A percentile compares a stretch with the other conserved stretches of the same genome.
These are phyloP conservation scores for Drosophila seguyi DNA, from an alignment of 1,140 invertebrate species.

Conservation along the genomic window DNA sequence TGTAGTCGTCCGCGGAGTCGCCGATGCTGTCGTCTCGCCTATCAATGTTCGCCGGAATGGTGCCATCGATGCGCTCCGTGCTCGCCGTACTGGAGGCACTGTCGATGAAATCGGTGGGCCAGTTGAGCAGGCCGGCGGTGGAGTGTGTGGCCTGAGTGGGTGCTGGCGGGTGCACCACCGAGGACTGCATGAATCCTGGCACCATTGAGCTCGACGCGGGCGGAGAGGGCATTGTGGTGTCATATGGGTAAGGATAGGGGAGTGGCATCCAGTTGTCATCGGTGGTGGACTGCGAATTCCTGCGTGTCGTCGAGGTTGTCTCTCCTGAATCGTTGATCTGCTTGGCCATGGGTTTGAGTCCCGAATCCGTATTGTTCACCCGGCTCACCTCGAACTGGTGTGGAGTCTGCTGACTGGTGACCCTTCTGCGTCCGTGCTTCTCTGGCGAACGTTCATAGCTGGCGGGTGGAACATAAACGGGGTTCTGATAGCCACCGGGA, in stretches of 20 bases:
- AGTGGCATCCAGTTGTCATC: constrained; percentile 73
- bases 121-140: constrained; percentile 58
- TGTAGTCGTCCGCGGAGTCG: constrained; percentile 56
- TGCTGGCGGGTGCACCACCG: constrained; percentile 14
- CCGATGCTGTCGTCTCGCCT: constrained; percentile 48
- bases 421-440: constrained; percentile 47
- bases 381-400: constrained; percentile 33
- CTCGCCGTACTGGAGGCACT: constrained; percentile 44
- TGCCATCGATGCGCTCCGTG: constrained; percentile 32
- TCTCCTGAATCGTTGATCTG: constrained; percentile 72
- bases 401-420: constrained; percentile 19
- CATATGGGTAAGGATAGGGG: constrained; percentile 65
- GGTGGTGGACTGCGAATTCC: constrained; percentile 9
- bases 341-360: constrained; percentile 49
- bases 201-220: constrained; percentile 21
- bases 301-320: constrained; percentile 37
- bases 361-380: constrained; percentile 54
- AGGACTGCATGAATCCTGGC: constrained; percentile 37
- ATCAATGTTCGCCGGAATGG: constrained; percentile 37
- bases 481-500: constrained; percentile 40
- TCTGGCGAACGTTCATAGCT: constrained; percentile 62
- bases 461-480: constrained; percentile 8
- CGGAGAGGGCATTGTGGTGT: constrained; percentile 59
- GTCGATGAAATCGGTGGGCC: constrained; percentile 76
- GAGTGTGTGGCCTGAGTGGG: constrained; percentile 40